phyloP scores from a whole-genome alignment of 2,888 invertebrate species.

The Harmothoe impar region DNA sequence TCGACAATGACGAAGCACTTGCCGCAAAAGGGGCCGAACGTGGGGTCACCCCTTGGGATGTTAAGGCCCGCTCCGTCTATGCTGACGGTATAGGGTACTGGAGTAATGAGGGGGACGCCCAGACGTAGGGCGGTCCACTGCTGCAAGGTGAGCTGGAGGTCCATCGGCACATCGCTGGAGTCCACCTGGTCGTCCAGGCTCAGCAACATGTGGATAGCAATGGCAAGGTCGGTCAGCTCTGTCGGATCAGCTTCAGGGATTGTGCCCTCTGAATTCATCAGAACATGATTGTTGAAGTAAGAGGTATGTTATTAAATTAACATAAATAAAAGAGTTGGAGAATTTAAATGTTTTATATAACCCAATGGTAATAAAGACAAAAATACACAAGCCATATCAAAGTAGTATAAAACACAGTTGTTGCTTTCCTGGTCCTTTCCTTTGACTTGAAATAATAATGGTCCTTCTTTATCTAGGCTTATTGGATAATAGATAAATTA shows the following conservation, averaged over 20 bases:
- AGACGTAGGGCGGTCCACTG: not conserved
- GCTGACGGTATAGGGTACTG: not conserved
- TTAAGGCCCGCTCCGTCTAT: not conserved
- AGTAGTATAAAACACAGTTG: no score
- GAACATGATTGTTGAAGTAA: no score
- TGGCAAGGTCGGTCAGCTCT: not conserved
- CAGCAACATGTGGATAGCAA: constrained; percentile 33
- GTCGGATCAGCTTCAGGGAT: not conserved
- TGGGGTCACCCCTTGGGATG: not conserved
- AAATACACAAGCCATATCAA: no score
- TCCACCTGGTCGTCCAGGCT: not conserved
- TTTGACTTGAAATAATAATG: no score
- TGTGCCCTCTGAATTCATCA: not conserved
- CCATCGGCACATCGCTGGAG: not conserved
- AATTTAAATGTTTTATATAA: no score
- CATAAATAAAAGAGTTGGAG: no score
- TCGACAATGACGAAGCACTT: not conserved
- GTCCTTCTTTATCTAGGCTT: no score
- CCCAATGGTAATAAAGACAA: no score
- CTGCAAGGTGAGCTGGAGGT: not conserved
- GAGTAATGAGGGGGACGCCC: not conserved
- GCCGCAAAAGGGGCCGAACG: not conserved
- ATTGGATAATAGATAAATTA: no score
- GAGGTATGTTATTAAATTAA: no score
- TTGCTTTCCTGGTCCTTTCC: no score